Percentiles rank a stretch among this genome's conserved stretches.
phyloP scores from a whole-genome alignment of 2,113 vertebrate species.

The Saccopteryx bilineata region DNA sequence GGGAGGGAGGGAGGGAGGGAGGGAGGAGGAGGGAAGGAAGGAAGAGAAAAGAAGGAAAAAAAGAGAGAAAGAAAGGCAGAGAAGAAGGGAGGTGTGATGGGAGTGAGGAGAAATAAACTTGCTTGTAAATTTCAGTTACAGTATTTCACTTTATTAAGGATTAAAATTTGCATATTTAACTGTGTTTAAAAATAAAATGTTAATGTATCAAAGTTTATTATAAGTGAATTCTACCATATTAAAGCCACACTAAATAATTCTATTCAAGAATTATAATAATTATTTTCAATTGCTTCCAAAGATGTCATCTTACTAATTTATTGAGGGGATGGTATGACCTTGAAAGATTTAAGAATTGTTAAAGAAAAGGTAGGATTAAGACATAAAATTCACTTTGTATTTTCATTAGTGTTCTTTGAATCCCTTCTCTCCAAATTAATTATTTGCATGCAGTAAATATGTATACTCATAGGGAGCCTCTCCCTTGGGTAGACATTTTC shows the following conservation, averaged over 20 bases:
- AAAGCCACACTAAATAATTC: background rate
- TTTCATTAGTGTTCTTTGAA: slow-evolving; percentile 20
- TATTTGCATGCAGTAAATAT: slow-evolving; percentile 36
- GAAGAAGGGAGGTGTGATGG: background rate
- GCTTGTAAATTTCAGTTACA: background rate
- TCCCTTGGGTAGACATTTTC: background rate
- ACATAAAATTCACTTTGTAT: background rate
- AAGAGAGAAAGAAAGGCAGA: background rate
- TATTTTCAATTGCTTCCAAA: background rate
- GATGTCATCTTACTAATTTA: slow-evolving; percentile 22
- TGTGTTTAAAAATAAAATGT: slow-evolving; percentile 29
- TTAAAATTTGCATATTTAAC: slow-evolving; percentile 34
- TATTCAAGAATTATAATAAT: slow-evolving; percentile 32
- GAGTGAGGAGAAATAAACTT: background rate
- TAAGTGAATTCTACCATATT: slow-evolving; percentile 28
- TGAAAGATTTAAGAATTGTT: background rate
- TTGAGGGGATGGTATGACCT: background rate
- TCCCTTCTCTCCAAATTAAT: background rate
- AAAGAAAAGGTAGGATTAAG: background rate
- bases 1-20: background rate
- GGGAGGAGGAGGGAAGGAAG: background rate
- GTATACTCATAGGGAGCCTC: background rate
- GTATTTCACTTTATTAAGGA: background rate
- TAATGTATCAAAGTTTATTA: background rate
- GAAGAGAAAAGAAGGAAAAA: too few species aligned